These are phyloP conservation scores for Chiloscyllium punctatum DNA, from an alignment of 2,797 vertebrate genomes.

Conservation along the genomic window DNA sequence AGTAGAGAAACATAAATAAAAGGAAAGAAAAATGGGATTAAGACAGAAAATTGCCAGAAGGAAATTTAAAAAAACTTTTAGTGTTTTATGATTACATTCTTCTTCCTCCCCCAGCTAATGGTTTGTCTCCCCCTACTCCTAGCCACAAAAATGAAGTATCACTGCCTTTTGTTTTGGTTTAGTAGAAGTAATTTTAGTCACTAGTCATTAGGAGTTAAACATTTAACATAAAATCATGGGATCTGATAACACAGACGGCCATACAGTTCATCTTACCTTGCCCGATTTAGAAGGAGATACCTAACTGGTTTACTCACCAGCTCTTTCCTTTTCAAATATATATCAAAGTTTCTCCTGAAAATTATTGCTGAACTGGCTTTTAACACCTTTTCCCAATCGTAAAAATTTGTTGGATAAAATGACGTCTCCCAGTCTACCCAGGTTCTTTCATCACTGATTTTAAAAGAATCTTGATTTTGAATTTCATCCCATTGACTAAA, in stretches of 20 bases:
- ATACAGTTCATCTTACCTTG: neutral
- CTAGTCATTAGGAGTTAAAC: neutral
- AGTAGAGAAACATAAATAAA: neutral
- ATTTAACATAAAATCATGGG: neutral
- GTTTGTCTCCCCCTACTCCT: neutral
- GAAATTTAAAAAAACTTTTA: neutral
- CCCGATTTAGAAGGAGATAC: neutral
- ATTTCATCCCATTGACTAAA: neutral
- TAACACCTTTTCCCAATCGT: neutral
- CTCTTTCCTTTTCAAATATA: neutral
- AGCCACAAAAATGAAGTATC: neutral
- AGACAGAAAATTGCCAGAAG: neutral
- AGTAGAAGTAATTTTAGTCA: neutral
- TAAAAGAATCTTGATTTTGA: neutral
- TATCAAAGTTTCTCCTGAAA: neutral
- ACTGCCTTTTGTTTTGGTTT: neutral
- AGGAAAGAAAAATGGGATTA: neutral
- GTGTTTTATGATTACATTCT: neutral
- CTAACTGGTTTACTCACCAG: neutral
- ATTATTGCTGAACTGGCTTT: neutral
- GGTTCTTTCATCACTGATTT: neutral
- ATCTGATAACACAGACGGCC: neutral
- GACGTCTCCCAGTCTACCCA: neutral
- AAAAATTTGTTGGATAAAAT: neutral
- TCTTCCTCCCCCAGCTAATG: neutral